A percentile compares a stretch with the other conserved stretches of the same genome.
Conservation (phyloP, 2,113 vertebrate genomes). For the Dasypus novemcinctus region DNA sequence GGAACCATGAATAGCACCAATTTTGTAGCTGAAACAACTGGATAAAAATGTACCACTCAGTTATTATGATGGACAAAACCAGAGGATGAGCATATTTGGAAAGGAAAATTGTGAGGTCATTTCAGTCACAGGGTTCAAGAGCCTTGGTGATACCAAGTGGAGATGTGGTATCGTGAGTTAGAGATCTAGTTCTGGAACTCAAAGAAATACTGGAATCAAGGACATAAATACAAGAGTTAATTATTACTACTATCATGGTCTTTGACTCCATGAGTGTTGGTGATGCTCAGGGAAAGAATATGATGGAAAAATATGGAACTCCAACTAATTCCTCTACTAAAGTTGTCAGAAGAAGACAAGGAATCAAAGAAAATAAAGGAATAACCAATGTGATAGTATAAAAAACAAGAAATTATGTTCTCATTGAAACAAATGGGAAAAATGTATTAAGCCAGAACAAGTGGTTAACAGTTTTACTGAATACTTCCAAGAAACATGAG, state of each 20-base stretch:
- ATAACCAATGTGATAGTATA: background rate
- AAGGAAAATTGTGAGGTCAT: too few species aligned
- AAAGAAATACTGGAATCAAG: accelerated
- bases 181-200: accelerated
- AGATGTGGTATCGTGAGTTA: background rate
- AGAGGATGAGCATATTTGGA: background rate
- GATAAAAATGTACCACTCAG: background rate
- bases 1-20: too few species aligned
- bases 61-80: too few species aligned
- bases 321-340: background rate
- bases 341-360: background rate
- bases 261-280: background rate
- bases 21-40: too few species aligned
- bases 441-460: background rate
- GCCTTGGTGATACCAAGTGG: accelerated
- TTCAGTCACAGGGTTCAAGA: background rate
- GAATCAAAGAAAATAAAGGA: background rate
- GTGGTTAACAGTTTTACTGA: too few species aligned
- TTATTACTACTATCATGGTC: accelerated
- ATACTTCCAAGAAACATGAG: too few species aligned
- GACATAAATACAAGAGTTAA: accelerated
- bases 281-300: too few species aligned
- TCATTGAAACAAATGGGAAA: too few species aligned
- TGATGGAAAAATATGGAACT: background rate
- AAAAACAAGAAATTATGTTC: background rate